These are phyloP conservation scores for Ochlodes sylvanus DNA, from an alignment of 2,888 invertebrate genomes.

Conservation along the genomic window DNA sequence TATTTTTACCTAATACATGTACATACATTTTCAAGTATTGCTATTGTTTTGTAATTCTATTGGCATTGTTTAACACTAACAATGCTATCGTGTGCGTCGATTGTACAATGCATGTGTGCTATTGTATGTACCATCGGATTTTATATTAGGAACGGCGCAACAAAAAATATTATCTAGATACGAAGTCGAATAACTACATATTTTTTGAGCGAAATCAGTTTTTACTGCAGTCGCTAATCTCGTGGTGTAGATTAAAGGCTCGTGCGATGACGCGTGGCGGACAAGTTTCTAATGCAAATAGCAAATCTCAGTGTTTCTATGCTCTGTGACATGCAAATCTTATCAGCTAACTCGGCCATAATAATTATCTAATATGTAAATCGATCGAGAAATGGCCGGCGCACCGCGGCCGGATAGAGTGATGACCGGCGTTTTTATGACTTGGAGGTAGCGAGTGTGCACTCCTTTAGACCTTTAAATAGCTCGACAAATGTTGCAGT, in stretches of 20 bases:
- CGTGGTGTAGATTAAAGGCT: conserved; percentile 31
- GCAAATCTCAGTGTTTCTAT: conserved; percentile 32
- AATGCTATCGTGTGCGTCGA: conserved; percentile 6
- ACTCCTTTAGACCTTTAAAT: conserved; percentile 4
- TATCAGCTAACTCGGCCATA: conserved; percentile 27
- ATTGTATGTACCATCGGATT: conserved; percentile 1
- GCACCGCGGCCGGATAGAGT: conserved; percentile 14
- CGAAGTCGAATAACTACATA: conserved; percentile 35
- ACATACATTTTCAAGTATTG: not conserved
- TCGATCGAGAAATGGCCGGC: conserved; percentile 24
- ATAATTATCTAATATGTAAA: conserved; percentile 36
- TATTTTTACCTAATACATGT: not conserved
- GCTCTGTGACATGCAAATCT: conserved; percentile 33
- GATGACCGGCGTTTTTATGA: conserved; percentile 10
- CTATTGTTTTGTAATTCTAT: conserved; percentile 6
- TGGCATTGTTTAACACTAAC: conserved; percentile 11
- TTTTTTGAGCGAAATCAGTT: conserved; percentile 35
- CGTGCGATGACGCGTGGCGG: conserved; percentile 37
- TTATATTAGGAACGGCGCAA: conserved; percentile 9
- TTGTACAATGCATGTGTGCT: conserved; percentile 13
- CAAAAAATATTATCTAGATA: conserved; percentile 35
- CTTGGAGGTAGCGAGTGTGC: not conserved
- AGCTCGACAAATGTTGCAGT: not conserved
- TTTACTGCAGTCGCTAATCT: conserved; percentile 33
- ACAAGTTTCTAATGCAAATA: conserved; percentile 36